Evolutionary conservation across 1,140 invertebrate genomes (phyloP).

Genomic region (Patella vulgata): DNA sequence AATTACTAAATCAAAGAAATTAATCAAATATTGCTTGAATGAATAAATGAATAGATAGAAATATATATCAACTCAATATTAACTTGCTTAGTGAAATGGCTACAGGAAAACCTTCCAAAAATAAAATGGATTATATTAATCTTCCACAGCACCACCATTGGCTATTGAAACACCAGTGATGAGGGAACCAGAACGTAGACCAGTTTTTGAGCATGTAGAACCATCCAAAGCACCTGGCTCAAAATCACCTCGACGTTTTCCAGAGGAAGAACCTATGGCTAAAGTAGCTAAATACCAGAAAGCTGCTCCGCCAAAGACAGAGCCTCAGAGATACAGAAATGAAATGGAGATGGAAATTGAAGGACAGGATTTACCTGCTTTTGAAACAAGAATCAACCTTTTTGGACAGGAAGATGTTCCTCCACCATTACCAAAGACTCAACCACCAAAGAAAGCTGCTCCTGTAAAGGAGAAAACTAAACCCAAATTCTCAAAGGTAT

Average conservation of each 20-base stretch:
- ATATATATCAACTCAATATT: too few species aligned
- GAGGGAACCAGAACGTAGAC: conserved; percentile 38
- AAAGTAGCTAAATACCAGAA: conserved; percentile 52
- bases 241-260: conserved; percentile 24
- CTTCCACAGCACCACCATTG: conserved; percentile 30
- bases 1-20: conserved; percentile 1
- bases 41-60: too few species aligned
- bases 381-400: conserved; percentile 50
- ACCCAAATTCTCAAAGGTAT: too few species aligned
- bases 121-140: too few species aligned
- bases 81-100: too few species aligned
- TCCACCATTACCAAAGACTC: conserved; percentile 12
- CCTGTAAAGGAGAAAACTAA: not conserved
- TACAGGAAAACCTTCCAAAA: too few species aligned
- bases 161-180: conserved; percentile 22
- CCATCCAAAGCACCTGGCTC: conserved; percentile 34
- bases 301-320: conserved; percentile 17
- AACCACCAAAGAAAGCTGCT: conserved; percentile 8
- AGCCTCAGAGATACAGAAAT: conserved; percentile 41
- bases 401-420: conserved; percentile 40
- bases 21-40: too few species aligned
- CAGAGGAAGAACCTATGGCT: conserved; percentile 38
- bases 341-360: conserved; percentile 51
- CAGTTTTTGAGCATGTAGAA: conserved; percentile 42
- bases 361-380: conserved; percentile 43